These are phyloP conservation scores for Ptychoptera contaminata DNA, from an alignment of 2,888 invertebrate genomes.

Conservation along the genomic window DNA sequence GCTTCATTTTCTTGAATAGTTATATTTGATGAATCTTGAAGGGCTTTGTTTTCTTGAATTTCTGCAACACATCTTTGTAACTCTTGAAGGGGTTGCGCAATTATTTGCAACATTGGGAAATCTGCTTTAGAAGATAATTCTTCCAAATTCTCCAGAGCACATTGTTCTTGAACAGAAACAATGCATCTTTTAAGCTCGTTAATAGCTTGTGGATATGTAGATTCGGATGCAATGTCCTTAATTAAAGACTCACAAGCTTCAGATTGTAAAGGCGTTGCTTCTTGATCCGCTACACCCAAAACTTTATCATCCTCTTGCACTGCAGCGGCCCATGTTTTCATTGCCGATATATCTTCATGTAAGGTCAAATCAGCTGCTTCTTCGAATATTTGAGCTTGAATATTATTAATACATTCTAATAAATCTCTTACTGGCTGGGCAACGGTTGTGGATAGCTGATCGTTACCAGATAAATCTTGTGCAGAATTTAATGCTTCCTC, in stretches of 20 bases:
- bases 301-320: background rate
- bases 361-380: constrained; percentile 37
- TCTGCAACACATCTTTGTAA: constrained; percentile 22
- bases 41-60: constrained; percentile 19
- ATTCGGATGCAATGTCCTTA: background rate
- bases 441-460: background rate
- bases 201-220: background rate
- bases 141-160: constrained; percentile 16
- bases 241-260: background rate
- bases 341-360: constrained; percentile 39
- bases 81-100: constrained; percentile 25
- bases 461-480: background rate
- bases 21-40: background rate
- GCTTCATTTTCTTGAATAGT: background rate
- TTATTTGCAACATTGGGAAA: constrained; percentile 18
- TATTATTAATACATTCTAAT: constrained; percentile 21
- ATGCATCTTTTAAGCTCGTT: constrained; percentile 7
- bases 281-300: background rate
- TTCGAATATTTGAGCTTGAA: constrained; percentile 28
- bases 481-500: background rate
- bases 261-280: background rate
- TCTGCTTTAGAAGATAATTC: background rate
- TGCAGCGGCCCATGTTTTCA: constrained; percentile 37
- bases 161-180: constrained; percentile 16
- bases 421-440: constrained; percentile 14